Conservation (phyloP, 2,888 invertebrate genomes). For the Atethmia centrago region DNA sequence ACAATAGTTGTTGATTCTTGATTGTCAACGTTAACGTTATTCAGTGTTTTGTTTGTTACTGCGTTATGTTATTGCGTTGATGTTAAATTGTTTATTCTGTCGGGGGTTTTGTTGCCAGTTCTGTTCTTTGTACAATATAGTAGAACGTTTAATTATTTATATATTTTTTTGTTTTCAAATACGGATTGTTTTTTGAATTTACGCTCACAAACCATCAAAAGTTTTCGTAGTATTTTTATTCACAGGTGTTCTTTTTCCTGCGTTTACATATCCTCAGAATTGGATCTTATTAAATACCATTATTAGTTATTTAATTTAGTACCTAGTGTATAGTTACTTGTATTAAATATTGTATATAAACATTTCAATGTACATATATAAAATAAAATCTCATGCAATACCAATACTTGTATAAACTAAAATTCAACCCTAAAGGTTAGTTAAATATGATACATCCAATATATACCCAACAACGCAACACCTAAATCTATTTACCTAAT, state of each 20-base stretch:
- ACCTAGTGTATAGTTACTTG: too few species aligned
- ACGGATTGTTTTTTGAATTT: neutral
- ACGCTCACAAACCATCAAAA: neutral
- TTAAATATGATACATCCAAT: constrained; percentile 25
- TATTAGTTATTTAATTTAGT: too few species aligned
- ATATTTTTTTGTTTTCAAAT: neutral
- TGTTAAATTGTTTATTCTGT: constrained; percentile 1
- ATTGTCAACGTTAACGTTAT: constrained; percentile 39
- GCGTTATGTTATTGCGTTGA: constrained; percentile 7
- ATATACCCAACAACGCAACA: constrained; percentile 45
- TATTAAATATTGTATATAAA: too few species aligned
- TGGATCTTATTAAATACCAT: neutral
- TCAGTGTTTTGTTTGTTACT: constrained; percentile 45
- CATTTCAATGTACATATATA: too few species aligned
- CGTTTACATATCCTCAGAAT: neutral
- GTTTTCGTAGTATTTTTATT: neutral
- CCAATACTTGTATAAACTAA: neutral
- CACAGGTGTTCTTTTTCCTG: neutral
- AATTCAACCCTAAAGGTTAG: neutral
- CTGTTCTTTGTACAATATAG: neutral
- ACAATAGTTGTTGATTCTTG: constrained; percentile 29
- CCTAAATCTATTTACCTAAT: constrained; percentile 55
- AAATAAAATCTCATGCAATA: neutral
- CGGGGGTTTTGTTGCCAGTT: neutral
- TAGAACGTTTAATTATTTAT: neutral